phyloP scores from a whole-genome alignment of 2,113 vertebrate genomes.

The Odontophorus gujanensis region DNA sequence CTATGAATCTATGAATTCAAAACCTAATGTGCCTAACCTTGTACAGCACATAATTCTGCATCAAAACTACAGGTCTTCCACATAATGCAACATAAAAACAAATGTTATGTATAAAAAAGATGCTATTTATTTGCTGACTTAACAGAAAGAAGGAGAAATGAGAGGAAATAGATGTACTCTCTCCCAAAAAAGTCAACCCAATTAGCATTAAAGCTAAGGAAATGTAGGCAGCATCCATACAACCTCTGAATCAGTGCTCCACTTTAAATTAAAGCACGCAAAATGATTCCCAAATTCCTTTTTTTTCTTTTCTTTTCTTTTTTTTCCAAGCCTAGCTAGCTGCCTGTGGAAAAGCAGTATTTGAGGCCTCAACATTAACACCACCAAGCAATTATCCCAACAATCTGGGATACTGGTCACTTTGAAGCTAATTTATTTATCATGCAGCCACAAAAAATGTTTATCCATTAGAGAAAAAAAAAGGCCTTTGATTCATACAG shows the following conservation, averaged over 20 bases:
- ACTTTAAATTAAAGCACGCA: background rate
- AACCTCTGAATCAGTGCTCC: background rate
- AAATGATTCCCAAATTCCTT: background rate
- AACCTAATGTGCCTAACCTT: background rate
- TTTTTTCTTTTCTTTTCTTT: background rate
- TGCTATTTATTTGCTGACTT: background rate
- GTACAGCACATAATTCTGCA: background rate
- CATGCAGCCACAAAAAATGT: background rate
- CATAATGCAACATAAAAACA: background rate
- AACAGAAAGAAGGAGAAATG: background rate
- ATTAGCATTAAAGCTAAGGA: background rate
- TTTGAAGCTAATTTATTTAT: background rate
- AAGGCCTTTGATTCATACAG: background rate
- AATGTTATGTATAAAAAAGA: background rate
- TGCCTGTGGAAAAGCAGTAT: background rate
- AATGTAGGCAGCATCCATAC: background rate
- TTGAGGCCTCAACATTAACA: background rate
- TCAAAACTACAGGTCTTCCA: background rate
- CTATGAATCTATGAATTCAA: too few species aligned
- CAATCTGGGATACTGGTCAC: background rate
- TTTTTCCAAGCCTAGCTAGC: background rate
- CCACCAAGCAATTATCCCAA: background rate
- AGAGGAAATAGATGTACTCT: background rate
- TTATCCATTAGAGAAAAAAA: background rate
- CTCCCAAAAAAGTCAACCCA: background rate